Percentiles rank a stretch among this genome's conserved stretches.
Conservation (phyloP, 37 sponge, comb jelly and placozoan genomes). For the Cliona cf. orientalis region DNA sequence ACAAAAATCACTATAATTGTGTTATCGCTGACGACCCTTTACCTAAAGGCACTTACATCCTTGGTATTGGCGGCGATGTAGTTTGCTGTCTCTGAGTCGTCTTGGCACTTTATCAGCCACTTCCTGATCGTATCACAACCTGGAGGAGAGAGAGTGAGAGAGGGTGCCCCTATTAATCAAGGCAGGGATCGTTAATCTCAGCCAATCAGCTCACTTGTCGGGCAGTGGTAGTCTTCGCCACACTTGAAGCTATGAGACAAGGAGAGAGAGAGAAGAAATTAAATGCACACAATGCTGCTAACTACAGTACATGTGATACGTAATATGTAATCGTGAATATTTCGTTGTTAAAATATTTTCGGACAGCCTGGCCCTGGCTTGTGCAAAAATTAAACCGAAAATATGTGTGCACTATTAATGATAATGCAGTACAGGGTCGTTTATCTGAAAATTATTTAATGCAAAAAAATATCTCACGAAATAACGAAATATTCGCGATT, state of each 20-base stretch:
- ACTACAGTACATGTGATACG: no score
- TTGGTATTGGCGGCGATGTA: slow-evolving; percentile 92
- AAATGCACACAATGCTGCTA: neutral
- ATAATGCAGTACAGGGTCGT: no score
- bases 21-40: no score
- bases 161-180: neutral
- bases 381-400: no score
- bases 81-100: slow-evolving; percentile 89
- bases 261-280: neutral
- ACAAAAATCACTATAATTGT: no score
- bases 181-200: neutral
- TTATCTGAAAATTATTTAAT: no score
- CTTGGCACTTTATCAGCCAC: slow-evolving; percentile 82
- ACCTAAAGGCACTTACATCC: slow-evolving; percentile 75
- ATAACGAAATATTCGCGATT: no score
- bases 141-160: neutral
- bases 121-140: slow-evolving; percentile 65
- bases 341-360: no score
- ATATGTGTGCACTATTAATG: no score
- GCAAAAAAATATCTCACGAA: no score
- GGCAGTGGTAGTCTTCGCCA: slow-evolving; percentile 81
- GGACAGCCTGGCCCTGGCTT: no score
- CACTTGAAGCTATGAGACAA: slow-evolving; percentile 68
- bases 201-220: slow-evolving; percentile 50
- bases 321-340: no score